Evolutionary conservation across 2,888 invertebrate species (phyloP).

Genomic region (Strigamia maritima): DNA sequence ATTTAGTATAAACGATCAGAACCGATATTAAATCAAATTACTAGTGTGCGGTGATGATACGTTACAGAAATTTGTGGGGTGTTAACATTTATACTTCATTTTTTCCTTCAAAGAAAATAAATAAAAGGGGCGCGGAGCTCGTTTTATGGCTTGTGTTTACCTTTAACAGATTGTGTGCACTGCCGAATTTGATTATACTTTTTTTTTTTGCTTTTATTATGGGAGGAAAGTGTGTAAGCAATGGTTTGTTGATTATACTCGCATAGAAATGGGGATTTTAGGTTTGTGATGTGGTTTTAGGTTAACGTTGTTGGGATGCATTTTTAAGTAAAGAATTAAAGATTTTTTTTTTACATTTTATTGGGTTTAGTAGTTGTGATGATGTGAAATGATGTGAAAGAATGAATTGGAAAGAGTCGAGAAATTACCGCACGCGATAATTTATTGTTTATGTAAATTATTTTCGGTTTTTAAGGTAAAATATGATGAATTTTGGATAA

Average conservation of each 20-base stretch:
- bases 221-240: background rate
- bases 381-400: no score
- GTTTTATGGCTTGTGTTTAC: background rate
- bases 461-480: no score
- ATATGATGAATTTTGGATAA: no score
- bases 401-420: no score
- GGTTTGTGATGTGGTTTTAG: background rate
- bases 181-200: background rate
- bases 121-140: background rate
- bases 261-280: background rate
- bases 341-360: no score
- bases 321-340: no score
- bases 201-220: background rate
- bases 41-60: conserved; percentile 7
- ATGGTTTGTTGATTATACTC: background rate
- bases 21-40: conserved; percentile 28
- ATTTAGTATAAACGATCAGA: conserved; percentile 7
- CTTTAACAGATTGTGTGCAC: background rate
- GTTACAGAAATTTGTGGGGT: conserved; percentile 1
- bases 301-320: background rate
- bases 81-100: background rate
- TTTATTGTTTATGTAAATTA: no score
- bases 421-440: no score
- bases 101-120: background rate
- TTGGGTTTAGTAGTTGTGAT: no score